Conservation (phyloP, 2,888 invertebrate genomes). For the Acleris emargana region DNA sequence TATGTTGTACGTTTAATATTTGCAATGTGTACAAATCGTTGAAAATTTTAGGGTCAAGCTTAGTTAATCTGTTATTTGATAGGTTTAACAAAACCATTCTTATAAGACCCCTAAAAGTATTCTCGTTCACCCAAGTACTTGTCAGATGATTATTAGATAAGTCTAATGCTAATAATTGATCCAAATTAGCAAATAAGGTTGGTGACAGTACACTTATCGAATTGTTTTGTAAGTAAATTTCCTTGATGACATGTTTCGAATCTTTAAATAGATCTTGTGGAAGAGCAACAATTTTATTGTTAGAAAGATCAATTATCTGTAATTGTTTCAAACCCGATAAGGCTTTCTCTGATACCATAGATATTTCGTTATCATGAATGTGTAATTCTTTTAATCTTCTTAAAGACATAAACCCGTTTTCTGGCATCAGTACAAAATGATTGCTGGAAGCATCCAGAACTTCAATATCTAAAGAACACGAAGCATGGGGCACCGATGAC, state of each 20-base stretch:
- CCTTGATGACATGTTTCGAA: conserved; percentile 90
- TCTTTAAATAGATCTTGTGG: conserved; percentile 94
- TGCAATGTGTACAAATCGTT: conserved; percentile 93
- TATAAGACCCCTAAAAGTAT: conserved; percentile 94
- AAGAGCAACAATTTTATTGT: conserved; percentile 94
- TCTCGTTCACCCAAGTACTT: conserved; percentile 93
- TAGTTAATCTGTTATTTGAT: conserved; percentile 92
- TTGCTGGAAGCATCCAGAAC: conserved; percentile 93
- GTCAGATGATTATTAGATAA: conserved; percentile 93
- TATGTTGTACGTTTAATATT: conserved; percentile 93
- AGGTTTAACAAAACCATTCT: conserved; percentile 94
- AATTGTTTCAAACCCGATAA: conserved; percentile 91
- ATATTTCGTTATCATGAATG: conserved; percentile 94
- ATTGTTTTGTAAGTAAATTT: conserved; percentile 96
- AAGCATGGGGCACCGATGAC: conserved; percentile 71
- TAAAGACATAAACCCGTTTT: conserved; percentile 91
- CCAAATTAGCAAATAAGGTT: conserved; percentile 92
- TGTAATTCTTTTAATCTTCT: conserved; percentile 91
- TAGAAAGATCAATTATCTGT: conserved; percentile 93
- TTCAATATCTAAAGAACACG: conserved; percentile 92
- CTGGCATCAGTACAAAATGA: conserved; percentile 92
- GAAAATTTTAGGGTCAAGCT: conserved; percentile 92
- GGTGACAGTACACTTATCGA: conserved; percentile 94
- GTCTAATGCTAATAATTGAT: conserved; percentile 91
- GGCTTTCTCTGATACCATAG: conserved; percentile 93